Evolutionary conservation across 2,113 vertebrate species (phyloP), one percentile per base, ranked within the genome.

Genomic region (Alectura lathami): DNA sequence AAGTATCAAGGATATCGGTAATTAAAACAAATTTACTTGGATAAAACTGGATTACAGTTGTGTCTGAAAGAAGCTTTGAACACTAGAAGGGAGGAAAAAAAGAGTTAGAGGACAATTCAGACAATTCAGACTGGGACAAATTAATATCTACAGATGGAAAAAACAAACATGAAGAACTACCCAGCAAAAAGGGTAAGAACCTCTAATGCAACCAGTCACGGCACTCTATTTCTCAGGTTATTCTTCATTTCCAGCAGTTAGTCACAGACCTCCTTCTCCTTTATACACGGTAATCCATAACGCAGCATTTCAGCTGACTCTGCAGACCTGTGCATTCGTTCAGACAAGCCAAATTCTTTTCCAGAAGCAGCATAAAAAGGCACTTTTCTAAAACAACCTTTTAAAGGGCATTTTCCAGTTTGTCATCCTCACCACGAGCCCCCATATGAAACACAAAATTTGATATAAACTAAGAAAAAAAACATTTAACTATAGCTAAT

Each of bases 21-120:
- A 99, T 99, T 81, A 99, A 98, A 76, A 99, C 99, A 95, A 99
- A 99, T 96, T 99, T 99, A 98, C 99, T 99, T 72, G 99, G 99
- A 96, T 99, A 99, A 97, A 99, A 99, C 97, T 98, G 99, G 97
- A 99, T 99, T 83, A 99, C 99, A 0, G 98, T 98, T 2, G 99
- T 99, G 97, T 99, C 99, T 1, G 99, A 99, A 73, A 99, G 98
- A 50, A 99, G 99, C 97, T 99, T 99, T 50, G 99, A 99, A 96
- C 99, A 99, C 99, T 99, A 89, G 51, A 90, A 95, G n/a, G 47
- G 24, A n/a, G 62, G 34, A 83, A 73, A 79, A 62, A 16, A 45
- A 13, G 5, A 88, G 74, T 96, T 67, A 97, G 50, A 56, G 8
- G 36, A 17, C 16, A 70, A 78, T 3, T 7, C 21, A 78, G 75